Conservation (phyloP, 1,140 invertebrate genomes). For the Carcinoscorpius rotundicauda region DNA sequence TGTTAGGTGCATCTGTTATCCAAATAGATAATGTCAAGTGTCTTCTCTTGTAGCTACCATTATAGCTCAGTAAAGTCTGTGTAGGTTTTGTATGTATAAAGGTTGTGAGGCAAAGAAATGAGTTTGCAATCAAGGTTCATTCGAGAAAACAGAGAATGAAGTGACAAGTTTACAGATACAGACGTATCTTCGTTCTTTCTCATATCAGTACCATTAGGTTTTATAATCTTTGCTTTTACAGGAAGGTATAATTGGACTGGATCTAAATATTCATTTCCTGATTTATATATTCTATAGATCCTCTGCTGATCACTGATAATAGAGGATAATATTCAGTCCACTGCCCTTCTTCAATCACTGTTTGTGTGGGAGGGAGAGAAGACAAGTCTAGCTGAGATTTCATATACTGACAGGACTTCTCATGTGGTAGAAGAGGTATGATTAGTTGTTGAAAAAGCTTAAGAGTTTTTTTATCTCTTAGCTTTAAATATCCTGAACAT, state of each 20-base stretch:
- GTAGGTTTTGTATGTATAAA: constrained; percentile 1
- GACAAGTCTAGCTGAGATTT: constrained; percentile 5
- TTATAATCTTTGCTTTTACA: constrained; percentile 5
- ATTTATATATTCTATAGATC: background rate
- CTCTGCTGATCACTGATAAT: background rate
- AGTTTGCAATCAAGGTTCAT: constrained; percentile 3
- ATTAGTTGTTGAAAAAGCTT: too few relatives aligned
- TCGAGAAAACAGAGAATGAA: constrained; percentile 10
- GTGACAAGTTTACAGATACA: constrained; percentile 8
- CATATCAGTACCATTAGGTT: constrained; percentile 1
- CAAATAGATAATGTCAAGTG: too few relatives aligned
- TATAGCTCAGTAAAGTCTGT: too few relatives aligned
- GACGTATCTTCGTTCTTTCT: background rate
- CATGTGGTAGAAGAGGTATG: too few relatives aligned
- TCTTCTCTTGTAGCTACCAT: too few relatives aligned
- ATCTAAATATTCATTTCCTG: constrained; percentile 1
- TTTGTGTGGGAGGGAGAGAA: constrained; percentile 4
- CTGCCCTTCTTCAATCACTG: constrained; percentile 3
- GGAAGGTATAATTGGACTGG: background rate
- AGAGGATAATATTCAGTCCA: constrained; percentile 5
- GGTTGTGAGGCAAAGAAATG: constrained; percentile 3
- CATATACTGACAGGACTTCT: too few relatives aligned
- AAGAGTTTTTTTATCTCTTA: too few relatives aligned
- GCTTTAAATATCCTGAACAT: too few relatives aligned
- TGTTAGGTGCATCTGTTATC: too few relatives aligned